Base-by-base conservation (phyloP, 2,797 vertebrate genomes). In the Danio jaintianensis region DNA sequence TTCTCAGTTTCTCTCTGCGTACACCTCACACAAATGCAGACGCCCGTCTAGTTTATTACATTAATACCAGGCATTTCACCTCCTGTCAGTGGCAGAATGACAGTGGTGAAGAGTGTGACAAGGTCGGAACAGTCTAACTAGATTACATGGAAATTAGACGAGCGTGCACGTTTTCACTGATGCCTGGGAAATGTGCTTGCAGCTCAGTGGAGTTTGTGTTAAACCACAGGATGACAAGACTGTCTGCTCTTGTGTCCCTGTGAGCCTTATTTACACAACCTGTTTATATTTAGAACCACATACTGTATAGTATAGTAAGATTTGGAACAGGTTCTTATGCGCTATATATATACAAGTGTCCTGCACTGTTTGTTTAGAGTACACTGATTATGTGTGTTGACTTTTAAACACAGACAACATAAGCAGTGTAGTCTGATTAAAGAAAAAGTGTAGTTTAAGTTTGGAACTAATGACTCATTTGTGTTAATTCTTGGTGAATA, bases 111-210 rank as follows among this genome's bases (percentile, higher is more conserved):
- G 76, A 82, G 73, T 45, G 69, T 50, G 83, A 87, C 83, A 83
- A 85, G 86, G 84, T 86, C 79, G 52, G 75, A 56, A 59, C 40
- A 61, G 75, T 66, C 52, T 86, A 86, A 86, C 67, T 73, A 82
- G 81, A 81, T 85, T 85, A 84, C 67, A 69, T 43, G 42, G 69
- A 80, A 85, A 85, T 82, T 76, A 83, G 43, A 10, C 50, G 43
- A 79, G 58, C 1, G 36, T 62, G 67, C 55, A 52, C 36, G 62
- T 52, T 64, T 42, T 59, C 68, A 76, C 68, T 43, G 48, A 55
- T 62, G 78, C 83, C 20, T 75, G 20, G 13, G 53, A 82, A 82
- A 83, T 83, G 75, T 83, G 66, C 69, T 84, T 63, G 36, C 68
- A 43, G 67, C n/a, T 12, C 56, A 53, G 16, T 58, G 43, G n/a